Evolutionary conservation across 2,888 invertebrate species (phyloP).

Genomic region (Eupithecia subfuscata): DNA sequence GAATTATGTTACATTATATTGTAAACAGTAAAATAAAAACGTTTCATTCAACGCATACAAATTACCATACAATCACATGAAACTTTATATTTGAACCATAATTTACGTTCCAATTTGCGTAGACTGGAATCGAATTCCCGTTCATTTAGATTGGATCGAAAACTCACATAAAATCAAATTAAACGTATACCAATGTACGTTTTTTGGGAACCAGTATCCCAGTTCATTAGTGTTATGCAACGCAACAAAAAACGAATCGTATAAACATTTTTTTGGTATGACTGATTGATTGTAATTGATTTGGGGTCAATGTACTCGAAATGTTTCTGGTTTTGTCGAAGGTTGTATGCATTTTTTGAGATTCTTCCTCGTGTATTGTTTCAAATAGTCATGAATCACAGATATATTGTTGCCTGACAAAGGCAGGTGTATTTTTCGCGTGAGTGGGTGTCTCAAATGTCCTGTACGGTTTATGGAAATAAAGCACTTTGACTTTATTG

Average conservation of each 20-base stretch:
- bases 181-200: slow-evolving; percentile 15
- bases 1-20: not conserved
- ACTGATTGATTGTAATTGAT: slow-evolving; percentile 45
- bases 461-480: not conserved
- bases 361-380: slow-evolving; percentile 4
- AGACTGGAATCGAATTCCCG: slow-evolving; percentile 8
- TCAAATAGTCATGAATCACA: not conserved
- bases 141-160: slow-evolving; percentile 17
- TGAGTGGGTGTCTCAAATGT: not conserved
- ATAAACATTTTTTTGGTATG: slow-evolving; percentile 37
- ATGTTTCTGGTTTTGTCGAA: slow-evolving; percentile 31
- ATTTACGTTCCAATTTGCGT: slow-evolving; percentile 14
- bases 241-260: slow-evolving; percentile 43
- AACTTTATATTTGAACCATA: slow-evolving; percentile 2
- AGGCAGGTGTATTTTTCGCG: not conserved
- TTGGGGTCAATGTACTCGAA: slow-evolving; percentile 39
- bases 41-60: not conserved
- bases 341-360: slow-evolving; percentile 23
- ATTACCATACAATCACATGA: not conserved
- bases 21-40: not conserved
- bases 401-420: not conserved
- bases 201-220: slow-evolving; percentile 27
- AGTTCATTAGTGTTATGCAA: slow-evolving; percentile 45
- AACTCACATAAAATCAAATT: slow-evolving; percentile 18
- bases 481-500: not conserved